Conservation (phyloP, 2,797 vertebrate genomes). For the Poecile montanus region DNA sequence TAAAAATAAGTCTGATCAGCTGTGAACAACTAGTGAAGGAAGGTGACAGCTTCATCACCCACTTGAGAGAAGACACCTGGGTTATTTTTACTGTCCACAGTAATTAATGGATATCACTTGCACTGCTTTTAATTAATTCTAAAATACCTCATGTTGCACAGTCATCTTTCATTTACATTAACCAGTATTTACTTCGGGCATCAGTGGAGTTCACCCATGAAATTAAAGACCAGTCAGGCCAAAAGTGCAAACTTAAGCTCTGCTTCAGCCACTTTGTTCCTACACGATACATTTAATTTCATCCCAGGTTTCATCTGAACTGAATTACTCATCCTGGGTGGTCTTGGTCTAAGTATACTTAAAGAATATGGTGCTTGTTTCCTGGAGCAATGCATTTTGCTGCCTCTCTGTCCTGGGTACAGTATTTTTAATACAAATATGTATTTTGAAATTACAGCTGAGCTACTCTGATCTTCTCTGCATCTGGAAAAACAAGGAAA, state of each 20-base stretch:
- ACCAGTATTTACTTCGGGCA: not conserved
- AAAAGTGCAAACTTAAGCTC: not conserved
- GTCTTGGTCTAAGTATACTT: not conserved
- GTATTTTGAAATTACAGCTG: not conserved
- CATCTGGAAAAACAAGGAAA: not conserved
- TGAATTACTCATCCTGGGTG: not conserved
- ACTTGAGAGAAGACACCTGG: constrained; percentile 20
- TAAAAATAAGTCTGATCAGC: not conserved
- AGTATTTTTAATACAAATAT: not conserved
- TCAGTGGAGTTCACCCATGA: not conserved
- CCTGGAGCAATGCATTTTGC: not conserved
- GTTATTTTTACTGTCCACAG: not conserved
- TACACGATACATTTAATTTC: not conserved
- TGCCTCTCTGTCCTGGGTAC: not conserved
- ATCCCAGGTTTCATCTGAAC: not conserved
- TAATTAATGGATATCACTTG: constrained; percentile 14
- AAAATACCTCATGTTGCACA: not conserved
- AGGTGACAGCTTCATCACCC: not conserved
- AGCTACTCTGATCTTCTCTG: not conserved
- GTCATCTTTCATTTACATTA: constrained; percentile 15
- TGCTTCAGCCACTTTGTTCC: not conserved
- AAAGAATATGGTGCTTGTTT: not conserved
- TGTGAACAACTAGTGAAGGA: not conserved
- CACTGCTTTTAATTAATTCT: not conserved
- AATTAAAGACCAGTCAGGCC: not conserved